These are phyloP conservation scores for Takifugu rubripes DNA, from an alignment of 2,797 vertebrate species.

Conservation along the genomic window DNA sequence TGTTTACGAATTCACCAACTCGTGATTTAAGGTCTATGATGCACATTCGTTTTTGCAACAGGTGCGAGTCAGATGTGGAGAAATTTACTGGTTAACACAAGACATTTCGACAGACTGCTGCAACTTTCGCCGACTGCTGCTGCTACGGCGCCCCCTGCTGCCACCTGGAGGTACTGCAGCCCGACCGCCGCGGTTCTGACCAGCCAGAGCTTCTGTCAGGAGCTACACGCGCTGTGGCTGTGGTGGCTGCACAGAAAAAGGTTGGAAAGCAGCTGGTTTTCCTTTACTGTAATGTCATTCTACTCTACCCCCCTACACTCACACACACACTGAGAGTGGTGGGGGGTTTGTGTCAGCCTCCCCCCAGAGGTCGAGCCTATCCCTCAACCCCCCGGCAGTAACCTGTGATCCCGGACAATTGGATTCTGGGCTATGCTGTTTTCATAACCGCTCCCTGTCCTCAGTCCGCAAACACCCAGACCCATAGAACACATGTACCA, in stretches of 20 bases:
- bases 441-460: constrained; percentile 62
- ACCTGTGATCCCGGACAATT: constrained; percentile 60
- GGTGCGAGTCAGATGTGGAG: constrained; percentile 61
- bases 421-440: constrained; percentile 59
- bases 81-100: not conserved
- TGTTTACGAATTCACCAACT: too few species aligned
- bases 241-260: not conserved
- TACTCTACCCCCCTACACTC: constrained; percentile 10
- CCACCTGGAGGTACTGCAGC: constrained; percentile 11
- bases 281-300: constrained; percentile 45
- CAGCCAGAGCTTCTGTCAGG: too few species aligned
- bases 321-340: constrained; percentile 14
- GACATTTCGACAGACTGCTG: not conserved
- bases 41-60: constrained; percentile 17
- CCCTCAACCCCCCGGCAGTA: constrained; percentile 47
- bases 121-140: not conserved
- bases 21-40: not conserved
- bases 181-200: not conserved
- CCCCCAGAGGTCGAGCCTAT: constrained; percentile 42
- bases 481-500: constrained; percentile 54
- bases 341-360: constrained; percentile 28
- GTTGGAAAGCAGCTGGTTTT: constrained; percentile 40
- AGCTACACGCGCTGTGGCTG: constrained; percentile 10
- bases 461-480: constrained; percentile 55
- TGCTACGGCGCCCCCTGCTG: constrained; percentile 45